Conservation (phyloP, 2,113 vertebrate genomes). For the Daboia siamensis region DNA sequence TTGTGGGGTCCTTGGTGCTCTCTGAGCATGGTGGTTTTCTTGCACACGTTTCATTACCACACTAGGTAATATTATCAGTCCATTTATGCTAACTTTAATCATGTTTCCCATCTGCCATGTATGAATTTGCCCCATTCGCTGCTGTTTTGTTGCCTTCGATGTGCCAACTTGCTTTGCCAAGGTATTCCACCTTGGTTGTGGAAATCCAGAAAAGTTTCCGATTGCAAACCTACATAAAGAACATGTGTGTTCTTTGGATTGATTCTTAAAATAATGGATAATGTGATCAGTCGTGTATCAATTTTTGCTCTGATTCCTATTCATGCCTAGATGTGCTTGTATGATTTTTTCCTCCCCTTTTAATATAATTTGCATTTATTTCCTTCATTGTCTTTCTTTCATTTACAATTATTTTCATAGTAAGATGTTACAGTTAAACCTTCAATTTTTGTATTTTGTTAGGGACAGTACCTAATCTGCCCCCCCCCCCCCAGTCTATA, state of each 20-base stretch:
- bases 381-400: too few relatives aligned
- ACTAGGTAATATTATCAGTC: not conserved
- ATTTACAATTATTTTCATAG: not conserved
- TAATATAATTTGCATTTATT: not conserved
- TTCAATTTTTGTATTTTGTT: not conserved
- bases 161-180: not conserved
- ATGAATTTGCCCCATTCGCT: not conserved
- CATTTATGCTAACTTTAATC: not conserved
- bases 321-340: not conserved
- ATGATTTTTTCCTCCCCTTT: not conserved
- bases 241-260: not conserved
- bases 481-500: too few relatives aligned
- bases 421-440: not conserved
- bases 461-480: not conserved
- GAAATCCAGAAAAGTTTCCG: not conserved
- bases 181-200: not conserved
- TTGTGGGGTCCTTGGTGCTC: not conserved
- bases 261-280: not conserved
- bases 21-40: not conserved
- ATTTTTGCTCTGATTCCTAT: not conserved
- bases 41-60: not conserved
- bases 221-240: not conserved
- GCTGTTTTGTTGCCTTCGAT: not conserved
- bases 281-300: not conserved
- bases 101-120: not conserved